phyloP scores from a whole-genome alignment of 2,888 invertebrate species.

The Hofmannophila pseudospretella region DNA sequence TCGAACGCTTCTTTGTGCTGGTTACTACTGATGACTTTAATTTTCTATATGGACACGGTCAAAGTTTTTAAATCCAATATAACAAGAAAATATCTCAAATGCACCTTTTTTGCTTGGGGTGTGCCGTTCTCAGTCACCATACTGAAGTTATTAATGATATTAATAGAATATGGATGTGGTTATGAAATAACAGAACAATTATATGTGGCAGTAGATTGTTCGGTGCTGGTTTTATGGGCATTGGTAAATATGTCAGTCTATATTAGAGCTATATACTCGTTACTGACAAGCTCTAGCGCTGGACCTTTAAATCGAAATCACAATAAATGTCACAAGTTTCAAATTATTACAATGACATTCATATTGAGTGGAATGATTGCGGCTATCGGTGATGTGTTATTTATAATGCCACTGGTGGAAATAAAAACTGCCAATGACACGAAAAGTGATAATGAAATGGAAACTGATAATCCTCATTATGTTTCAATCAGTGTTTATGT shows the following conservation, averaged over 20 bases:
- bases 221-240: neutral
- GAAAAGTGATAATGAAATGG: neutral
- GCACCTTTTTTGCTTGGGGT: conserved; percentile 1
- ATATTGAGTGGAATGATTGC: conserved; percentile 1
- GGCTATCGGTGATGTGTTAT: neutral
- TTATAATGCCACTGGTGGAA: neutral
- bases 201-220: too few relatives aligned
- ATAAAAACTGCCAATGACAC: neutral
- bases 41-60: neutral
- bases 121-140: too few relatives aligned
- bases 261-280: neutral
- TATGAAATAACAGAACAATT: too few relatives aligned
- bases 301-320: too few relatives aligned
- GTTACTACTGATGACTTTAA: neutral
- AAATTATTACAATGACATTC: conserved; percentile 3
- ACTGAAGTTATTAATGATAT: too few relatives aligned
- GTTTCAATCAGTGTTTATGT: too few relatives aligned
- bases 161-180: too few relatives aligned
- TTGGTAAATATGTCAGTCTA: neutral
- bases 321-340: neutral
- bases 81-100: neutral
- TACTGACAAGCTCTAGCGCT: neutral
- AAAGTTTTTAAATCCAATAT: neutral
- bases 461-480: too few relatives aligned
- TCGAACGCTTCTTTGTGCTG: neutral